Base-by-base conservation (phyloP, 2,113 vertebrate species). In the Xenus cinereus region DNA sequence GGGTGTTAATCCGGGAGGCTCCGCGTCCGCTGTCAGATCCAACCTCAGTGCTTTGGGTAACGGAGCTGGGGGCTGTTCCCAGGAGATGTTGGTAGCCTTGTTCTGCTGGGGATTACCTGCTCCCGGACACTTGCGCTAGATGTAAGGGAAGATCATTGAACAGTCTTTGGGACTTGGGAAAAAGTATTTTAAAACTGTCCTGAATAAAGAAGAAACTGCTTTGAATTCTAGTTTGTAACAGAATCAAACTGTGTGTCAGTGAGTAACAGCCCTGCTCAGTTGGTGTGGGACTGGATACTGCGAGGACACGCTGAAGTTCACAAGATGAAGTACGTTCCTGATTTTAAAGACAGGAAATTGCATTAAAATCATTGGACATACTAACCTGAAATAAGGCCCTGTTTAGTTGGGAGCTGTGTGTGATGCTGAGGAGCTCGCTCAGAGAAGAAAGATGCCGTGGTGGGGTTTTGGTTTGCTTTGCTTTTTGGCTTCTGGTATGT, bases 91-190 rank as follows among this genome's bases (percentile, higher is more conserved):
- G 68, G 30, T 76, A 35, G 35, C 7, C 30, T 69, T 43, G 32
- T 66, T 68, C 13, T 59, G 18, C n/a, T 84, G 51, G 60, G 50
- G 32, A 11, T 85, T 71, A 50, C n/a, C 71, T 82, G 66, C 66
- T 79, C 35, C 12, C 48, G 72, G 67, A 21, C 16, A 14, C 43
- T 12, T 39, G 37, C 57, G 79, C 24, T 66, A 41, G 11, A 12
- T 87, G 4, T 35, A n/a, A 69, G 53, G 28, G 45, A 66, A 48
- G 51, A 64, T 68, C 8, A 8, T 21, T 56, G 51, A 76, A n/a
- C 32, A 73, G 4, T 1, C 0, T 18, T 10, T 32, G 22, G 7
- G 11, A 53, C 13, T 78, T 56, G 5, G 12, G 19, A 50, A 53
- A 82, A 67, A 64, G 11, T 30, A 30, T 4, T 66, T 53, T 68